phyloP scores from a whole-genome alignment of 2,888 invertebrate species.

The Hyalella azteca region DNA sequence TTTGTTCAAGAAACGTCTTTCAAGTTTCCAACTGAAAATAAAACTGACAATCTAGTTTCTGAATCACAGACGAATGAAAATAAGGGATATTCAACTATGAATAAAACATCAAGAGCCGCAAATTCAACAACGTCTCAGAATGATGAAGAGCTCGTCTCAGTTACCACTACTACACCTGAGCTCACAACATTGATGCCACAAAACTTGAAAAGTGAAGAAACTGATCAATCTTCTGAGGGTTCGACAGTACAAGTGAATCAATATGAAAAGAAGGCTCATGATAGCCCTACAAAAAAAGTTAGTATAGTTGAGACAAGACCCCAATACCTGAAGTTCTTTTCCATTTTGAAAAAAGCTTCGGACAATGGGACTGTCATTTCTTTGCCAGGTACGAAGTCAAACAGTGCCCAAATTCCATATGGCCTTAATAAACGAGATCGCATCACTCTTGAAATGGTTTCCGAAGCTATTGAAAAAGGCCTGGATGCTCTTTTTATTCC shows the following conservation, averaged over 20 bases:
- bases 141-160: too few relatives aligned
- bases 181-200: too few relatives aligned
- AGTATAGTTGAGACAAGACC: conserved; percentile 19
- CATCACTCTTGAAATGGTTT: conserved; percentile 22
- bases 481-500: neutral
- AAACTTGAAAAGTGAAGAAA: too few relatives aligned
- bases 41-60: neutral
- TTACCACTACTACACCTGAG: too few relatives aligned
- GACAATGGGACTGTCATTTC: neutral
- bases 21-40: neutral
- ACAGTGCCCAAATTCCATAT: neutral
- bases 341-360: neutral
- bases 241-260: neutral
- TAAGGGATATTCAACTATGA: too few relatives aligned
- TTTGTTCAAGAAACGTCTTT: neutral
- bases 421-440: neutral
- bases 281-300: neutral
- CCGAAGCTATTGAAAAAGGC: conserved; percentile 23
- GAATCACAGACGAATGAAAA: too few relatives aligned
- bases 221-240: neutral
- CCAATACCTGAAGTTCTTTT: conserved; percentile 14
- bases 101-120: too few relatives aligned
- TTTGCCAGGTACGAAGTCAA: neutral
- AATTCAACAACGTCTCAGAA: too few relatives aligned
- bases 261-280: neutral